Percentiles rank a stretch among this genome's conserved stretches.
phyloP scores from a whole-genome alignment of 2,113 vertebrate genomes.

The Cynoglossus semilaevis region DNA sequence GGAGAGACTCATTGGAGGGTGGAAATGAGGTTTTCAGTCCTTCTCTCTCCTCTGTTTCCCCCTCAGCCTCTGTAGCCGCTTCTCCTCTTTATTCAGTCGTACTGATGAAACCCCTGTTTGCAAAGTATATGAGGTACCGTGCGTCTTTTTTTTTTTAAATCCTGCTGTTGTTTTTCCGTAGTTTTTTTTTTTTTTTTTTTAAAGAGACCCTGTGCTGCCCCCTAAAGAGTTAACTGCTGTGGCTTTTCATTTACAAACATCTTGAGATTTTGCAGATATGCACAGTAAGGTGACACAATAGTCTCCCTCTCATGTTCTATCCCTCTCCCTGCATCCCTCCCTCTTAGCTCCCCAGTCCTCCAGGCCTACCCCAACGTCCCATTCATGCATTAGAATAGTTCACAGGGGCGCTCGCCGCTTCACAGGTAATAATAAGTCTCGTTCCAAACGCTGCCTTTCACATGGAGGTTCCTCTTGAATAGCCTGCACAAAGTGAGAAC shows the following conservation, averaged over 20 bases:
- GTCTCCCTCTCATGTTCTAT: slow-evolving; percentile 20
- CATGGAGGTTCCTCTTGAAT: slow-evolving; percentile 70
- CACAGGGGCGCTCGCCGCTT: slow-evolving; percentile 61
- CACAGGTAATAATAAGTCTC: slow-evolving; percentile 72
- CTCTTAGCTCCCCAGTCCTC: slow-evolving; percentile 17
- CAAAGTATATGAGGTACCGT: slow-evolving; percentile 4
- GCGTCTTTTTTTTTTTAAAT: slow-evolving; percentile 27
- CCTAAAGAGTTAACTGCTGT: slow-evolving; percentile 58
- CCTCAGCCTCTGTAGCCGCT: slow-evolving; percentile 59
- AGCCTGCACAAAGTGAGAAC: slow-evolving; percentile 64
- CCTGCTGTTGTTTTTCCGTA: no score
- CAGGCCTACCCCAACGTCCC: slow-evolving; percentile 22
- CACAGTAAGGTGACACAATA: slow-evolving; percentile 37
- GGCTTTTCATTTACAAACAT: slow-evolving; percentile 4
- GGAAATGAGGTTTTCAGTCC: slow-evolving; percentile 85
- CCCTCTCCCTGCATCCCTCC: slow-evolving; percentile 11
- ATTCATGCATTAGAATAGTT: slow-evolving; percentile 68
- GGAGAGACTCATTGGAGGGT: slow-evolving; percentile 77
- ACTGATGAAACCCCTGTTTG: slow-evolving; percentile 32
- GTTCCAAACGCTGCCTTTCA: slow-evolving; percentile 70
- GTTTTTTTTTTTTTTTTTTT: no score
- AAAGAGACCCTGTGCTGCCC: slow-evolving; percentile 49
- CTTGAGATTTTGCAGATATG: slow-evolving; percentile 24
- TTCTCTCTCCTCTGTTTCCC: slow-evolving; percentile 65
- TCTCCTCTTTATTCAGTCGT: slow-evolving; percentile 42